phyloP scores from a whole-genome alignment of 2,113 vertebrate species.

The Bucco capensis region DNA sequence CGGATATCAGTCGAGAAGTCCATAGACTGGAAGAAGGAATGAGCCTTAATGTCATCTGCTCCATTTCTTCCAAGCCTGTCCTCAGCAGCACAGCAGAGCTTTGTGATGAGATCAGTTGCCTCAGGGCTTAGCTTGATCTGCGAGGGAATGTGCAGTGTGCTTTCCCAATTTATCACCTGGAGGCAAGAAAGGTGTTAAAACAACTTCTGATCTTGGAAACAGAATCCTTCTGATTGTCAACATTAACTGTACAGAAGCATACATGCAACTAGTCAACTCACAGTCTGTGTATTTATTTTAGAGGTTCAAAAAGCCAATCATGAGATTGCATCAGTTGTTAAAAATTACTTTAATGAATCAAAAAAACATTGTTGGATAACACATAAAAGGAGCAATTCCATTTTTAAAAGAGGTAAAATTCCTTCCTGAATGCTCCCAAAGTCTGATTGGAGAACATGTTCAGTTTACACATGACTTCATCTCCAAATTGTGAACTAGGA shows the following conservation, averaged over 20 bases:
- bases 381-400: neutral
- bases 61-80: conserved; percentile 89
- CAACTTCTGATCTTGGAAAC: neutral
- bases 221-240: neutral
- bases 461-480: neutral
- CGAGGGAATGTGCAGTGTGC: conserved; percentile 90
- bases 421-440: neutral
- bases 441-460: neutral
- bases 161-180: conserved; percentile 98
- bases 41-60: conserved; percentile 92
- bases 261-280: fast-evolving
- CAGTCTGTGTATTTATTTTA: neutral
- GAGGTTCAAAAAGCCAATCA: neutral
- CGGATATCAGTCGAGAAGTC: conserved; percentile 94
- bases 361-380: neutral
- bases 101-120: conserved; percentile 90
- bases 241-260: neutral
- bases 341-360: neutral
- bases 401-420: neutral
- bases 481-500: neutral
- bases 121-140: conserved; percentile 92
- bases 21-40: conserved; percentile 87
- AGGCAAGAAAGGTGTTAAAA: conserved; percentile 1
- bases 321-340: neutral
- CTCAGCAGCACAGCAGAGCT: conserved; percentile 91